Percentiles rank a stretch among this genome's conserved stretches.
Evolutionary conservation across 2,113 vertebrate genomes (phyloP).

Genomic region (Chaetodon trifascialis): DNA sequence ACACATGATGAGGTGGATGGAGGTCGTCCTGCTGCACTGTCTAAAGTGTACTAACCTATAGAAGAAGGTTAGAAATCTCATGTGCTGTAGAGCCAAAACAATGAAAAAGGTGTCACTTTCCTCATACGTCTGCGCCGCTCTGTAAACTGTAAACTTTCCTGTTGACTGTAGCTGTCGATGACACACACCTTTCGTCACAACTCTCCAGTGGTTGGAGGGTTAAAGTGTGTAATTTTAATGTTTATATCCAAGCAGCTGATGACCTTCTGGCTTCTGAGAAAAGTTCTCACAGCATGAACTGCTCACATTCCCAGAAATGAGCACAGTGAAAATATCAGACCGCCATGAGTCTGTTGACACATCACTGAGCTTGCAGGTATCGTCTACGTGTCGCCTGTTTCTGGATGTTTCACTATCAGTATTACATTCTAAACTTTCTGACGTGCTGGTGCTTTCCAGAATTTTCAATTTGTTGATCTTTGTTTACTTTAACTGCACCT

Average conservation of each 20-base stretch:
- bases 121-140: too few species aligned
- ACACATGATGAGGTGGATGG: too few species aligned
- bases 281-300: conserved; percentile 9
- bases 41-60: too few species aligned
- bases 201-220: background rate
- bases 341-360: conserved; percentile 62
- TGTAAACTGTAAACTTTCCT: too few species aligned
- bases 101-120: background rate
- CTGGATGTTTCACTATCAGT: too few species aligned
- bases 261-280: conserved; percentile 65
- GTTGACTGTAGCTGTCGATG: background rate
- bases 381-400: background rate
- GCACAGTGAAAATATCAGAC: conserved; percentile 58
- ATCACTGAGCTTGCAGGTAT: conserved; percentile 38
- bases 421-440: too few species aligned
- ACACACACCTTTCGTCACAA: background rate
- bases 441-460: too few species aligned
- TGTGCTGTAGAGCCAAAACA: background rate
- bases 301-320: conserved; percentile 48
- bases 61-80: background rate
- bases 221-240: conserved; percentile 8
- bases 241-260: conserved; percentile 57
- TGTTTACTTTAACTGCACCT: too few species aligned
- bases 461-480: too few species aligned
- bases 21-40: too few species aligned